Percentiles rank a stretch among this genome's conserved stretches.
These are phyloP conservation scores for Accipiter cooperii DNA, from an alignment of 2,113 vertebrate genomes.

Conservation along the genomic window DNA sequence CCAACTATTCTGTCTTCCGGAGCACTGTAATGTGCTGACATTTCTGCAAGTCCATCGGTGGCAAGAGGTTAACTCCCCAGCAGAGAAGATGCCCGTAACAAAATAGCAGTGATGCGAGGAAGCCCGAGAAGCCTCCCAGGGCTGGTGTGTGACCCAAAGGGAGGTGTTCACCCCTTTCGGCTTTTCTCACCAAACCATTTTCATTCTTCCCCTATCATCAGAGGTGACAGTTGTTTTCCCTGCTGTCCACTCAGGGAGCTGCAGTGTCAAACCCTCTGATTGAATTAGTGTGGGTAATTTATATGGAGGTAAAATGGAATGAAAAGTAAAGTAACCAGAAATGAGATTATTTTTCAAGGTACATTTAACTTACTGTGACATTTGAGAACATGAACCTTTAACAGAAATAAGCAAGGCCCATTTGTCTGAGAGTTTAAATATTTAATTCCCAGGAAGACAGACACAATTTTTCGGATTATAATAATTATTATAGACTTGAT, in stretches of 20 bases:
- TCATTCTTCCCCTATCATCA: neutral
- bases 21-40: neutral
- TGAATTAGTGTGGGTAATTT: neutral
- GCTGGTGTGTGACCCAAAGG: neutral
- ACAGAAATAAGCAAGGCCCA: neutral
- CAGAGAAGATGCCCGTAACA: neutral
- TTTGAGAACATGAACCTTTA: neutral
- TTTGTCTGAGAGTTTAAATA: neutral
- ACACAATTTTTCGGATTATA: neutral
- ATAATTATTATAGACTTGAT: neutral
- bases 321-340: slow-evolving; percentile 35
- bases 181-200: neutral
- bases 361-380: neutral
- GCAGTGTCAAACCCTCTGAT: neutral
- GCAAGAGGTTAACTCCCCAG: neutral
- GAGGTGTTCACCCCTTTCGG: neutral
- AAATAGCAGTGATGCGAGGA: neutral
- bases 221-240: neutral
- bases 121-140: neutral
- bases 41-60: neutral
- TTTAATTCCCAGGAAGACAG: neutral
- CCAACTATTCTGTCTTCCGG: neutral
- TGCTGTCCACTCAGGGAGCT: neutral
- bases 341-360: slow-evolving; percentile 32
- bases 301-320: neutral